Evolutionary conservation across 2,888 invertebrate genomes (phyloP), one percentile per base, ranked within the genome.

Genomic region (Magallana nippona): DNA sequence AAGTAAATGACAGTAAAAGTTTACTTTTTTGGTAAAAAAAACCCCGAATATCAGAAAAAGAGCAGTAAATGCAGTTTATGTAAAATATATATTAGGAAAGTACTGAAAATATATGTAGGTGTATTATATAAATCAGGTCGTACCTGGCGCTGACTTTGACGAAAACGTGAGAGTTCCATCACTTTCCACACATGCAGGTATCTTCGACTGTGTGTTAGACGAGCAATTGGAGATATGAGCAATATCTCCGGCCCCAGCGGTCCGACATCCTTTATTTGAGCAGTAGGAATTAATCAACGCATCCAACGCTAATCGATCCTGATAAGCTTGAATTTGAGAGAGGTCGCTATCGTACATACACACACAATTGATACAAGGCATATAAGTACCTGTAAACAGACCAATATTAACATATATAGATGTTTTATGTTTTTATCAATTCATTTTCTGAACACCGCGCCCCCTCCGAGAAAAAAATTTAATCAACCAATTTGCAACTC

Each of bases 81-180:
- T n/a, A 32, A 32, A 32, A 32, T 32, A 32, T 32, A 32, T 32
- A 5, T 32, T 32, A 32, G 32, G 32, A 32, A 32, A 32, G 32
- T 32, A 32, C 32, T 32, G 32, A n/a, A n/a, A 27, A 27, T 27
- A 27, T 27, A 27, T 27, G 27, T 27, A 27, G 27, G 27, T n/a
- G n/a, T 27, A 27, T 27, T 27, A 27, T 44, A 44, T 44, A 44
- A 60, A 60, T n/a, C n/a, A n/a, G 22, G 32, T 15, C 22, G 0
- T 22, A 71, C 13, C 27, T 71, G 22, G 13, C 11, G 15, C 10
- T 27, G 15, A 22, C 22, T 22, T 22, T 22, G 32, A 27, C 71
- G 71, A 71, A 71, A 71, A 71, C 27, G 44, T 44, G 13, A 71
- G 32, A 27, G 13, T 32, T 71, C 71, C 71, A 2, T 71, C 71